Conservation (phyloP, 2,113 vertebrate genomes). For the Pituophis catenifer region DNA sequence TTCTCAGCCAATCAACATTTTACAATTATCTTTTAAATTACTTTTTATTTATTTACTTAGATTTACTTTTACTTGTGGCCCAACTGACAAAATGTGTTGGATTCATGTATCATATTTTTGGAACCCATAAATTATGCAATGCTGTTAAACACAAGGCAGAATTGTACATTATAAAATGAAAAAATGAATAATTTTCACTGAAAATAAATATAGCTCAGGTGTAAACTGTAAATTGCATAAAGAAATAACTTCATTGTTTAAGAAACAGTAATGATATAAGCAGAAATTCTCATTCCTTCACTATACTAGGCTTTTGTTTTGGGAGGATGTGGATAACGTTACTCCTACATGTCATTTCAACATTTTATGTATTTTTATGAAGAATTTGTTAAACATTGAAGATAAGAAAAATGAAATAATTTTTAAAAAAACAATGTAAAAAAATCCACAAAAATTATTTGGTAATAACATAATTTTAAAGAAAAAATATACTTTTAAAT, state of each 20-base stretch:
- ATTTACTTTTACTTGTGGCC: no score
- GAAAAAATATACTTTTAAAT: not conserved
- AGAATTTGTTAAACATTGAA: not conserved
- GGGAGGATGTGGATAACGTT: not conserved
- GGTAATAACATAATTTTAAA: not conserved
- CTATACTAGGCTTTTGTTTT: not conserved
- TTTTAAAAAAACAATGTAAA: not conserved
- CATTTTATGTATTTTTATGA: not conserved
- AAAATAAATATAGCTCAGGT: not conserved
- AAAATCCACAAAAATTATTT: not conserved
- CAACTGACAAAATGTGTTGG: not conserved
- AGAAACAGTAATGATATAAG: not conserved
- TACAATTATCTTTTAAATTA: not conserved
- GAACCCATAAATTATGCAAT: not conserved
- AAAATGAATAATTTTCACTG: not conserved
- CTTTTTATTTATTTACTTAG: not conserved
- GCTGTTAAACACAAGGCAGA: not conserved
- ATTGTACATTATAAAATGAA: not conserved
- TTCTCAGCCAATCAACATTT: not conserved
- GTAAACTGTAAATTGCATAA: not conserved
- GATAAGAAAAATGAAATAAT: not conserved
- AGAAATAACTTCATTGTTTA: not conserved
- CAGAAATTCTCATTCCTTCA: not conserved
- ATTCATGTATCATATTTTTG: not conserved
- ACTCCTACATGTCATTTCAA: not conserved